Evolutionary conservation across 2,797 vertebrate genomes (phyloP).

Genomic region (Myotis vivesi): DNA sequence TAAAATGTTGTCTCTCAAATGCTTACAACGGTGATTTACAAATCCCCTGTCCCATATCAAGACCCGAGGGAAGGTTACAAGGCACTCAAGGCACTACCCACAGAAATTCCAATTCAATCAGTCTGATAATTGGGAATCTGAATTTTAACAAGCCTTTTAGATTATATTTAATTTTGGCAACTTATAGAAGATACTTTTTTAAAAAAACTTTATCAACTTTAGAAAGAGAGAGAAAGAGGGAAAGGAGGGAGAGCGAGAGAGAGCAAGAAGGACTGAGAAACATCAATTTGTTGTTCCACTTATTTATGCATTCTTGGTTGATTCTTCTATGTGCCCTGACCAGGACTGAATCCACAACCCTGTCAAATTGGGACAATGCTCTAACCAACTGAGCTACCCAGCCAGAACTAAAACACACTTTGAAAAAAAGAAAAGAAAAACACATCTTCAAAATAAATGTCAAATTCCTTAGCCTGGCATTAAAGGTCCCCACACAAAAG

Average conservation of each 20-base stretch:
- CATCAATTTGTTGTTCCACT: background rate
- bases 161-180: background rate
- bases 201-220: background rate
- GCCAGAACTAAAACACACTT: background rate
- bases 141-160: slow-evolving; percentile 1
- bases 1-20: slow-evolving; percentile 19
- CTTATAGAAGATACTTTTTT: background rate
- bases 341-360: background rate
- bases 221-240: background rate
- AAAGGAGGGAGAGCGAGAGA: background rate
- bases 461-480: slow-evolving; percentile 10
- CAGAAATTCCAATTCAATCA: background rate
- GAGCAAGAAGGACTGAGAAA: background rate
- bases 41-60: background rate
- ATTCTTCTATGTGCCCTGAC: background rate
- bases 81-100: background rate
- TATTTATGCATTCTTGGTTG: background rate
- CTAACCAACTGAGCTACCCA: background rate
- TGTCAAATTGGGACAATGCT: background rate
- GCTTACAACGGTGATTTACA: background rate
- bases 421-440: background rate
- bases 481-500: slow-evolving; percentile 5
- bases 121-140: background rate
- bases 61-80: background rate
- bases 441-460: background rate